Base-by-base conservation (phyloP, 2,797 vertebrate genomes). In the Microctenopoma stevenorrisi region DNA sequence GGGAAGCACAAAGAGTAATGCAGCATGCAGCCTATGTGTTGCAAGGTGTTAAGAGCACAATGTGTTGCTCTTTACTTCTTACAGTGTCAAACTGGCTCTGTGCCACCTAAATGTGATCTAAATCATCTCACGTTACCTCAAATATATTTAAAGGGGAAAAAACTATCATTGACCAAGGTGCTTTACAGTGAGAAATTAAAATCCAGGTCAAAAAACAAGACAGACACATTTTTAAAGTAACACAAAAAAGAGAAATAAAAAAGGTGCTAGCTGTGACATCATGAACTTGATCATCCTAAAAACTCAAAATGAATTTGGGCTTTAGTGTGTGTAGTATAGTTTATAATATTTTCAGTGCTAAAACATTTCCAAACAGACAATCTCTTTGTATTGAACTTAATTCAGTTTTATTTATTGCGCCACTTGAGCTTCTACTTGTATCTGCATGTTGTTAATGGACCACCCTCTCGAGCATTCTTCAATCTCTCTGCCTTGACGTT, bases 401-500 rank as follows among this genome's bases (percentile, higher is more conserved):
- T 18, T 18, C 18, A 18, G 18, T 18, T 18, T 18, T 18, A 18
- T 18, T 18, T 18, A 18, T 18, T 18, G 18, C 18, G 18, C 18
- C 18, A 18, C 18, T 18, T 18, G 37, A 68, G 68, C 40, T 15
- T 18, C 52, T 48, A 75, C 72, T 71, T 74, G 75, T 64, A 72
- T 70, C 47, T 64, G 26, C 43, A 46, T 48, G 18, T 57, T 52
- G 68, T 47, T 75, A 63, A 83, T 47, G 48, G 4, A 68, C 73
- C 73, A 37, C 33, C 65, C 49, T 78, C 69, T 72, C 25, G 9
- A 44, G 30, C 64, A 28, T 64, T 74, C 48, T 40, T 76, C 46
- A 53, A 54, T 68, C 64, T 12, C 18, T 15, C 33, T 15, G 42
- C 74, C 71, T 86, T 78, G 55, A 84, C 79, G 79, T 75, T 77